Evolutionary conservation across 2,888 invertebrate genomes (phyloP).

Genomic region (Catocala fraxini): DNA sequence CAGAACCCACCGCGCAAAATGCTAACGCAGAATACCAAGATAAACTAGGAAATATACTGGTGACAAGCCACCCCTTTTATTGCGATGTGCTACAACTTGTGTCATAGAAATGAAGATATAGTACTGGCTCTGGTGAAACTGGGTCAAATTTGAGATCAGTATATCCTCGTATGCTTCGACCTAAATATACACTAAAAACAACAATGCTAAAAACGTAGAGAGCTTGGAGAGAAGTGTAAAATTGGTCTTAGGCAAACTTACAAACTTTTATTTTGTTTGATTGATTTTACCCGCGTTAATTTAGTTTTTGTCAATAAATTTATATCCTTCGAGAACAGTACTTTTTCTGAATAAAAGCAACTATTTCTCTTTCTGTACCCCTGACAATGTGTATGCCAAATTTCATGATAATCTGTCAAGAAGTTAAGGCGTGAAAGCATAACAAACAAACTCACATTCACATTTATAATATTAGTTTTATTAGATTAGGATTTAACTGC

Average conservation of each 20-base stretch:
- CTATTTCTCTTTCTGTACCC: too few relatives aligned
- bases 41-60: not conserved
- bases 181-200: conserved; percentile 4
- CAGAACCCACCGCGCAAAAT: not conserved
- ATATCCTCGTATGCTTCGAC: conserved; percentile 1
- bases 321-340: too few relatives aligned
- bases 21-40: not conserved
- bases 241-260: not conserved
- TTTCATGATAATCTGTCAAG: too few relatives aligned
- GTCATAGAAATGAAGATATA: conserved; percentile 18
- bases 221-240: not conserved
- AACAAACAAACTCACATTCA: too few relatives aligned
- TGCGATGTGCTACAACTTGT: conserved; percentile 7
- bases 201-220: not conserved
- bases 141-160: conserved; percentile 10
- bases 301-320: too few relatives aligned
- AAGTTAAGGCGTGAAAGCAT: too few relatives aligned
- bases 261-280: too few relatives aligned
- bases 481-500: too few relatives aligned
- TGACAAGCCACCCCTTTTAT: not conserved
- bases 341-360: too few relatives aligned
- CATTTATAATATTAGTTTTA: too few relatives aligned
- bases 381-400: too few relatives aligned
- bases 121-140: conserved; percentile 3
- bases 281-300: too few relatives aligned